Base-by-base conservation (phyloP, 2,888 invertebrate genomes). In the Esperia sulphurella region DNA sequence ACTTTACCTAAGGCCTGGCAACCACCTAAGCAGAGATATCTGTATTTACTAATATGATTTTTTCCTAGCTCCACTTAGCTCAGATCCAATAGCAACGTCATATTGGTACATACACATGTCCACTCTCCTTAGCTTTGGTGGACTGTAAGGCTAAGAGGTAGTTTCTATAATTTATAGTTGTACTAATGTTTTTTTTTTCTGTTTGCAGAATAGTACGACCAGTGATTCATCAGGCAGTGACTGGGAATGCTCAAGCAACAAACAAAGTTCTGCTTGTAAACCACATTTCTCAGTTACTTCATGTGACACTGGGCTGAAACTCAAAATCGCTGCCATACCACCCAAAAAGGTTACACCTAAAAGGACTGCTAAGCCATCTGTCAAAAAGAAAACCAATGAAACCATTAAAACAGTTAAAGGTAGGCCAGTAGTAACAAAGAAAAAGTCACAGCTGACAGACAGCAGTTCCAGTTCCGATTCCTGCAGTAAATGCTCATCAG, bases 261-360 rank as follows among this genome's bases (percentile, higher is more conserved):
- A 85, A 57, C 80, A 80, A 55, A 68, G 68, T 49, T 65, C 75
- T 35, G 66, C 74, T 37, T 71, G 68, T 41, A 89, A 89, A 58
- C 78, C 88, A 43, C 92, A 92, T 64, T 92, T 92, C 72, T 92
- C 92, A 8, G 92, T 92, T 30, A 92, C 92, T 39, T 92, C 91
- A 51, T 90, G 92, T 71, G 92, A 92, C 40, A 91, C 92, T 40
- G 92, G 92, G 14, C 69, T 92, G 46, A 91, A 92, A 53, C 81
- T 92, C 44, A 92, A 92, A 61, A 92, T 92, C 49, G 92, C 92
- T 55, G 92, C 92, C 39, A 91, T 92, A 53, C 91, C 90, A n/a
- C 3, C 21, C 21, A 66, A 79, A 42, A 91, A 73, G 69, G 72
- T 59, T 54, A 74, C 74, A 63, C 77, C 75, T 33, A 80, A 83